These are phyloP conservation scores for Labeo rohita DNA, from an alignment of 2,113 vertebrate genomes.

Conservation along the genomic window DNA sequence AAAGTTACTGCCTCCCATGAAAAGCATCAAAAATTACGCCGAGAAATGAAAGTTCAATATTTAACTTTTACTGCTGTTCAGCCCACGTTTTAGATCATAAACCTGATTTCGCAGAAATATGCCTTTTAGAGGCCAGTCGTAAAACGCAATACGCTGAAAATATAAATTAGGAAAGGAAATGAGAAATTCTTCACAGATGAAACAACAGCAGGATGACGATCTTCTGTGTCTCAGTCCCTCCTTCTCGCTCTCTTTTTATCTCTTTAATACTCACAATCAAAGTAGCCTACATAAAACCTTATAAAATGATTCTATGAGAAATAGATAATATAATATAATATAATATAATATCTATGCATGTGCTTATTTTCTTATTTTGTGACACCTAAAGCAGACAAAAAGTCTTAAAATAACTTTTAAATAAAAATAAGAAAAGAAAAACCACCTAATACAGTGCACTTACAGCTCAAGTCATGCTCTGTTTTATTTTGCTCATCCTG, in stretches of 20 bases:
- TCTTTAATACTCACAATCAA: conserved; percentile 20
- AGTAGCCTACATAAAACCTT: conserved; percentile 11
- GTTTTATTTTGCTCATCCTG: background rate
- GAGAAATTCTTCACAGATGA: conserved; percentile 50
- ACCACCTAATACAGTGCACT: background rate
- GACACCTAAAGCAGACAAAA: background rate
- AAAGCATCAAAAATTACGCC: conserved; percentile 69
- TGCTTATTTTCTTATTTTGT: background rate
- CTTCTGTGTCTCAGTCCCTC: conserved; percentile 47
- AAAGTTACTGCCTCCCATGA: conserved; percentile 65
- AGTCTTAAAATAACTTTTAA: background rate
- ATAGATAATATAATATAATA: background rate
- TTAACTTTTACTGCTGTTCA: conserved; percentile 63
- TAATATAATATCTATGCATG: background rate
- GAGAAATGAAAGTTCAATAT: conserved; percentile 66
- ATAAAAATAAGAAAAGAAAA: background rate
- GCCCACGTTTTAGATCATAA: conserved; percentile 63
- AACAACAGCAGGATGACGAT: conserved; percentile 30
- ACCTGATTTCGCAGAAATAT: conserved; percentile 59
- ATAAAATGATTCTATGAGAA: background rate
- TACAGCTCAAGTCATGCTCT: background rate
- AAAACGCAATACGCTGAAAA: conserved; percentile 49
- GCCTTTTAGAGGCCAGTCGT: conserved; percentile 46
- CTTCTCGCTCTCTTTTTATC: background rate
- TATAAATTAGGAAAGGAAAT: conserved; percentile 53